Conservation (phyloP, 2,888 invertebrate species). For the Lithophane ornitopus region DNA sequence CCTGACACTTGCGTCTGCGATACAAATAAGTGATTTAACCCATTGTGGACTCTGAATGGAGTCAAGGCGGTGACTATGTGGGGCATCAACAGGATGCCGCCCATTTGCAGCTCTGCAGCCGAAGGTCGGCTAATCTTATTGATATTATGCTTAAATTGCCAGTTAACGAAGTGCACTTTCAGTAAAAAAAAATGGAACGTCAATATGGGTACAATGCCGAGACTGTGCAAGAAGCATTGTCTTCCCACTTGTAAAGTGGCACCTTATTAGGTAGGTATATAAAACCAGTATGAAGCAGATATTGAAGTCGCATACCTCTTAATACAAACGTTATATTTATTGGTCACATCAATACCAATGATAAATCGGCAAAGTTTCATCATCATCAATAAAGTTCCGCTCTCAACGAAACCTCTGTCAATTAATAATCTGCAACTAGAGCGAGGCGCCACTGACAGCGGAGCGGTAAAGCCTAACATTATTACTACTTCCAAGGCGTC, state of each 20-base stretch:
- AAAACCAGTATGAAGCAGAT: constrained; percentile 5
- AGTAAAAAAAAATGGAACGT: neutral
- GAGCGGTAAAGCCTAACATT: neutral
- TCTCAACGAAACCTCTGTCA: constrained; percentile 52
- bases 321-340: constrained; percentile 48
- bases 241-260: neutral
- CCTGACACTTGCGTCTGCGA: neutral
- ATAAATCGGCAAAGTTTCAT: constrained; percentile 60
- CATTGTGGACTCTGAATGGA: constrained; percentile 53
- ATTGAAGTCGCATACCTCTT: constrained; percentile 39
- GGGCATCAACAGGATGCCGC: constrained; percentile 59
- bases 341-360: constrained; percentile 39
- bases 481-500: too few species aligned
- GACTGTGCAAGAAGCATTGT: neutral
- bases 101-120: constrained; percentile 54
- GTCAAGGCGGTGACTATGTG: constrained; percentile 60
- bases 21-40: constrained; percentile 33
- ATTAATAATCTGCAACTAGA: constrained; percentile 43
- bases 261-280: neutral
- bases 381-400: constrained; percentile 59
- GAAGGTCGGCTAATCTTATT: constrained; percentile 46
- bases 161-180: constrained; percentile 44
- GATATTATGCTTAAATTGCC: constrained; percentile 43
- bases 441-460: constrained; percentile 32
- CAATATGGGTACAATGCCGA: neutral